These are phyloP conservation scores for Lepilemur septentrionalis DNA, from an alignment of 2,797 vertebrate genomes.

Conservation along the genomic window DNA sequence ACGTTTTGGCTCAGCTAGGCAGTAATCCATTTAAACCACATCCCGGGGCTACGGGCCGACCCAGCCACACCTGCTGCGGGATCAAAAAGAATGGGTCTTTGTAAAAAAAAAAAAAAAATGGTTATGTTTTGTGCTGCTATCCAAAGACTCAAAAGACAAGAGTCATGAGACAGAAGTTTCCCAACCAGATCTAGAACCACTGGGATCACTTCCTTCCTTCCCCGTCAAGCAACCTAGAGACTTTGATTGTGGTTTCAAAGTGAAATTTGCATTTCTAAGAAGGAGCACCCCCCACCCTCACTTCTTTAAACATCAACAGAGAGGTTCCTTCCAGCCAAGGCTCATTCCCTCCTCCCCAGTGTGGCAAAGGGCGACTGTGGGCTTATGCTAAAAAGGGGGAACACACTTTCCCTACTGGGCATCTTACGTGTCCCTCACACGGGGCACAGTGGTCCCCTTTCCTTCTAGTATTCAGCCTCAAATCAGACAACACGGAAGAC, in stretches of 20 bases:
- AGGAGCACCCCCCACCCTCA: slow-evolving; percentile 6
- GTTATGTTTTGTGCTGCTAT: slow-evolving; percentile 76
- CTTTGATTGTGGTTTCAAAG: slow-evolving; percentile 38
- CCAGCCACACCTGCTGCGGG: slow-evolving; percentile 80
- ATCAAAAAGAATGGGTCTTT: slow-evolving; percentile 20
- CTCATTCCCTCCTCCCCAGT: not conserved
- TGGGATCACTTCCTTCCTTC: slow-evolving; percentile 16
- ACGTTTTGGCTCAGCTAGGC: slow-evolving; percentile 98
- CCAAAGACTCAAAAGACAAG: slow-evolving; percentile 76
- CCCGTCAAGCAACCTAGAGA: slow-evolving; percentile 49
- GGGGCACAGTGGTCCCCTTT: slow-evolving; percentile 26
- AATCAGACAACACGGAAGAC: slow-evolving; percentile 63
- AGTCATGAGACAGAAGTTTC: slow-evolving; percentile 72
- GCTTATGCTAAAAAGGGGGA: slow-evolving; percentile 67
- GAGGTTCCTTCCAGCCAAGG: not conserved
- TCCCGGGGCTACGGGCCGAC: slow-evolving; percentile 83
- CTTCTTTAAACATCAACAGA: not conserved
- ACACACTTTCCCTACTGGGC: not conserved
- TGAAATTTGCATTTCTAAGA: slow-evolving; percentile 70
- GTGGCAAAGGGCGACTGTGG: slow-evolving; percentile 63
- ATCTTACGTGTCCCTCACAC: not conserved
- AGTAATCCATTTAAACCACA: slow-evolving; percentile 88
- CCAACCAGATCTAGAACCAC: slow-evolving; percentile 60
- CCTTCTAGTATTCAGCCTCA: slow-evolving; percentile 52
- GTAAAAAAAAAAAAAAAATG: slow-evolving; percentile 49